Base-by-base conservation (phyloP, 2,888 invertebrate genomes). In the Smittia sp. region DNA sequence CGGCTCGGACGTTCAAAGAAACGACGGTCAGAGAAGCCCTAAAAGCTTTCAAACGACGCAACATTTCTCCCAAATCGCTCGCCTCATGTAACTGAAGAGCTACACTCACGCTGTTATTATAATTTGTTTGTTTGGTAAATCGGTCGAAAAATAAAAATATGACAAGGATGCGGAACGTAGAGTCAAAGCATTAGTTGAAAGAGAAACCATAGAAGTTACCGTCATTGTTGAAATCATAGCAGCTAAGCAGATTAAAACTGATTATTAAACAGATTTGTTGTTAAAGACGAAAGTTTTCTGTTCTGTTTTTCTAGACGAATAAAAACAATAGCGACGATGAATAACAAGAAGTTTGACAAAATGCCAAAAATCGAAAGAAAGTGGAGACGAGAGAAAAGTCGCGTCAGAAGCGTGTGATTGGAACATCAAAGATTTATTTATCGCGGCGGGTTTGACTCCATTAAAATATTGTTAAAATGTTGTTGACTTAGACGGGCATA, bases 181-280 rank as follows among this genome's bases (percentile, higher is more conserved):
- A 32, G 32, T 32, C 32, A 32, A 32, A 32, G 32, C 32, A 32
- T 32, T 32, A 32, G 32, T 32, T 32, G 32, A 32, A 32, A 32
- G n/a, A 32, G 32, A 32, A 32, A 32, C 32, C 32, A 32, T 32
- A 32, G 32, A 32, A 32, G 32, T 32, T 32, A 15, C 46, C 46
- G 46, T 46, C 15, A 46, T 46, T 46, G 46, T 46, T 46, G 32
- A 46, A 46, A 46, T 46, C 46, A 46, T 46, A n/a, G 46, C 46
- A 46, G 46, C 46, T 46, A 46, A 46, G 46, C 46, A 46, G 46
- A 46, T n/a, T 46, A 46, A 46, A 46, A 46, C 15, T 46, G 46
- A 46, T 15, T 46, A 46, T 32, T 32, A 46, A 15, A 46, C 15
- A 46, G 15, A 46, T 46, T 46, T 46, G 46, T 46, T 46, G 46